A percentile compares a stretch with the other conserved stretches of the same genome.
Evolutionary conservation across 2,888 invertebrate genomes (phyloP).

Genomic region (Pherbina coryleti): DNA sequence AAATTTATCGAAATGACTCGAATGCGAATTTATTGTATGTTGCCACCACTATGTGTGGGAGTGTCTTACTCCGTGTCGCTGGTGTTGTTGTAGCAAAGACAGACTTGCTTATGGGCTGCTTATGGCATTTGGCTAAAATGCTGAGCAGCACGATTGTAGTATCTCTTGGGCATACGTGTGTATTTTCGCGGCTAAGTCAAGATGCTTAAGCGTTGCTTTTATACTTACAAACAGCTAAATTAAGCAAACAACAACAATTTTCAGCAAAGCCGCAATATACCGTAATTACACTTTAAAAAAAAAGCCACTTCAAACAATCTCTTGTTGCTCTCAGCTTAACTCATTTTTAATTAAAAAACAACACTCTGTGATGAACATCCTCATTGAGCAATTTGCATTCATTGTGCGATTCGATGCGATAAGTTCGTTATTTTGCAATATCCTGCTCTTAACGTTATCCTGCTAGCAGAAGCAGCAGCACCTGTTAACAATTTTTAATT

Average conservation of each 20-base stretch:
- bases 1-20: conserved; percentile 28
- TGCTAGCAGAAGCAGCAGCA: background rate
- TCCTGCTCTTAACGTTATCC: background rate
- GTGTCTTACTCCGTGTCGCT: background rate
- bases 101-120: background rate
- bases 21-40: conserved; percentile 30
- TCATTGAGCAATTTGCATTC: no score
- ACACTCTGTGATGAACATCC: no score
- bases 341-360: no score
- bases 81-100: background rate
- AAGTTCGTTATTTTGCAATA: background rate
- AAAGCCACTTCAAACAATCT: no score
- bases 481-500: conserved; percentile 10
- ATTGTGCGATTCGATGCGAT: background rate
- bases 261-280: background rate
- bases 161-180: background rate
- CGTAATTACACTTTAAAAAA: no score
- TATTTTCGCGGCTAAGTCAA: background rate
- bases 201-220: background rate
- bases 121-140: background rate
- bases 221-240: background rate
- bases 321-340: no score
- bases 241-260: conserved; percentile 3
- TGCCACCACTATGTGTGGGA: background rate
- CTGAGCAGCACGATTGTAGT: background rate